Evolutionary conservation across 2,797 vertebrate species (phyloP), one percentile per base, ranked within the genome.

Genomic region (Hippocampus kuda): DNA sequence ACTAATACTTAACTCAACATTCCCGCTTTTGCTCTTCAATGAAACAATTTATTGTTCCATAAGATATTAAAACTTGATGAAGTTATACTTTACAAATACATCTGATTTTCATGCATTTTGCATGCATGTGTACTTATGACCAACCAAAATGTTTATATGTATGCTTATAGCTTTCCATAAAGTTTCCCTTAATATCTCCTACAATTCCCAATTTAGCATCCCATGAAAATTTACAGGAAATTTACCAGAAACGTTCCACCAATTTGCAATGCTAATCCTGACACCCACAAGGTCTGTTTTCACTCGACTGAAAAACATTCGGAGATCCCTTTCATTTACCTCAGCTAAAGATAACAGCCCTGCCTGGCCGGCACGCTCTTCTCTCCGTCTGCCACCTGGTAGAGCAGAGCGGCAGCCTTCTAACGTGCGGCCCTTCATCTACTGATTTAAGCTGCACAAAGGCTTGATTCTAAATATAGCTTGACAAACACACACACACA

Each of bases 401-500:
- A 11, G 8, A 34, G 20, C 2, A 61, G 67, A 67, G 41, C 60
- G 65, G 49, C 49, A 66, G 68, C 66, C 72, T 70, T 67, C 71
- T 24, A 9, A 62, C 57, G 63, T 30, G 49, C 64, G 2, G 44
- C 16, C 24, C 63, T 18, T 64, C 15, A 11, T 70, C 66, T 77
- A 81, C 84, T 83, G 82, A 84, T 69, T 86, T 80, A 85, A 74
- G 72, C 68, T 62, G 67, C 75, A 79, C 76, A 83, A 77, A 72
- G 4, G 65, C 65, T 54, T 24, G 20, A 2, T 20, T 51, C 62
- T 53, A 63, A 22, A 63, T 62, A 70, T 13, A 41, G 49, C 56
- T 22, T 13, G 53, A 60, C 53, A 46, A 66, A 24, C 56, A 62
- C 54, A 38, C 64, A 26, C 49, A 53, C 56, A 34, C 57, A 7